Evolutionary conservation across 1,140 invertebrate genomes (phyloP).

Genomic region (Cyphomyrmex costatus): DNA sequence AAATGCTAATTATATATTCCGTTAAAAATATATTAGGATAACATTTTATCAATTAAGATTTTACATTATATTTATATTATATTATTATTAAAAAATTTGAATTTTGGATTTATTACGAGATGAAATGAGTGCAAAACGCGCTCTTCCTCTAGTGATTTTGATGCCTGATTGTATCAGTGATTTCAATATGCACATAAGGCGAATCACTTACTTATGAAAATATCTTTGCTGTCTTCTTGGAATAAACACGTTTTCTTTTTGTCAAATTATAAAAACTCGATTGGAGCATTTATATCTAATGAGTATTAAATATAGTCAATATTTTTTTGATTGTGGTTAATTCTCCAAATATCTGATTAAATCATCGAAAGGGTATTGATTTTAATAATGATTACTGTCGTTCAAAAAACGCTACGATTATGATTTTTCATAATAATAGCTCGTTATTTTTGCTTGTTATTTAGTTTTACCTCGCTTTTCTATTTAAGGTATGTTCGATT

Average conservation of each 20-base stretch:
- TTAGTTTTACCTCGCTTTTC: neutral
- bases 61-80: slow-evolving; percentile 9
- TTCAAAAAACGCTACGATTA: neutral
- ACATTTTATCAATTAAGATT: neutral
- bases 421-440: neutral
- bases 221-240: neutral
- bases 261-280: neutral
- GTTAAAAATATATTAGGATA: neutral
- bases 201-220: neutral
- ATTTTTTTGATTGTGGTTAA: neutral
- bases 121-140: neutral
- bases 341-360: neutral
- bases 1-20: neutral
- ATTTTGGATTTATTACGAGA: neutral
- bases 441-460: neutral
- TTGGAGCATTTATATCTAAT: neutral
- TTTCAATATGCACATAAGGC: neutral
- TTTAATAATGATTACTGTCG: neutral
- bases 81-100: neutral
- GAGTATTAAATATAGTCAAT: neutral
- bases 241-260: neutral
- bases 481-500: neutral
- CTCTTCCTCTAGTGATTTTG: slow-evolving; percentile 17
- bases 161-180: slow-evolving; percentile 24
- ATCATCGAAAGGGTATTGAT: neutral